Evolutionary conservation across 1,140 invertebrate species (phyloP).

Genomic region (Drosophila pectinifera): DNA sequence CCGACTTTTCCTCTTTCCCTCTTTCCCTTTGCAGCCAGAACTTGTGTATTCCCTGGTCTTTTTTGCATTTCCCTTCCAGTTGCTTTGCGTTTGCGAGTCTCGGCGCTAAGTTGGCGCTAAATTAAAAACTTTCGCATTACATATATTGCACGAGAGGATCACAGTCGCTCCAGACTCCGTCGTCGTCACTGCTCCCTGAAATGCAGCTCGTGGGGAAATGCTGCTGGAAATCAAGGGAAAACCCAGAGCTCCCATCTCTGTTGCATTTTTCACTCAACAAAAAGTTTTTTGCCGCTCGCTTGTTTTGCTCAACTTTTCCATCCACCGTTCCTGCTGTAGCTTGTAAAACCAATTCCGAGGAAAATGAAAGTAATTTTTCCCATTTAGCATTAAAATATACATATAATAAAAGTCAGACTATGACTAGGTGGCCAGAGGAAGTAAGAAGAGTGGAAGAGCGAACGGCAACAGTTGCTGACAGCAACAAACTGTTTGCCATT

Average conservation of each 20-base stretch:
- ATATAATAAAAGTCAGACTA: slow-evolving; percentile 66
- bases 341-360: slow-evolving; percentile 80
- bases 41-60: slow-evolving; percentile 1
- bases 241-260: slow-evolving; percentile 22
- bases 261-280: slow-evolving; percentile 75
- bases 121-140: slow-evolving; percentile 82
- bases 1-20: neutral
- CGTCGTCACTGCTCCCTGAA: slow-evolving; percentile 16
- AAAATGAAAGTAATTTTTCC: slow-evolving; percentile 82
- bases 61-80: slow-evolving; percentile 67
- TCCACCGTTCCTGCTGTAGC: slow-evolving; percentile 28
- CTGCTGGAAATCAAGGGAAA: slow-evolving; percentile 5
- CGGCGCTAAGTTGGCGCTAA: slow-evolving; percentile 81
- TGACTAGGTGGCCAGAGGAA: slow-evolving; percentile 25
- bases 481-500: slow-evolving; percentile 78
- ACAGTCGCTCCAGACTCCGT: slow-evolving; percentile 25
- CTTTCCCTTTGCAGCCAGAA: neutral
- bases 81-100: slow-evolving; percentile 75
- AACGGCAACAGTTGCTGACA: slow-evolving; percentile 45
- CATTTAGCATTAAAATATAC: slow-evolving; percentile 79
- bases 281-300: slow-evolving; percentile 66
- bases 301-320: slow-evolving; percentile 67
- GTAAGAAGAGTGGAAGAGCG: neutral
- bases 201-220: slow-evolving; percentile 39
- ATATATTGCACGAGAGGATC: slow-evolving; percentile 72